Evolutionary conservation across 1,140 invertebrate genomes (phyloP).

Genomic region (Lordiphosa mommai): DNA sequence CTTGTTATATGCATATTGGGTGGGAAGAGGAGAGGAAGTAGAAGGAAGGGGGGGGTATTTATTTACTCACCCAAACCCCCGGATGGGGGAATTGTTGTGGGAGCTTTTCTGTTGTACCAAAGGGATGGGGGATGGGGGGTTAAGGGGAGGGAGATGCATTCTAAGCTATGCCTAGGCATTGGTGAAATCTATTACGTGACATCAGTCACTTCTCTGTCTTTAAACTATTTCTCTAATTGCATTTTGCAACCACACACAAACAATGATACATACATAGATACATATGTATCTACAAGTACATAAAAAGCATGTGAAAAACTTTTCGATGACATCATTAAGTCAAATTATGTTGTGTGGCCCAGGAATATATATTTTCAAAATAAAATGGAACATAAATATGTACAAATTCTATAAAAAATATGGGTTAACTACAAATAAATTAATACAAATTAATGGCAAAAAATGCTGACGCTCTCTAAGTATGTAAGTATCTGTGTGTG

Average conservation of each 20-base stretch:
- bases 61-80: slow-evolving; percentile 56
- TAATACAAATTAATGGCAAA: too few relatives aligned
- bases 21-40: slow-evolving; percentile 10
- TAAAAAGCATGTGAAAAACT: not conserved
- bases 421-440: too few relatives aligned
- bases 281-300: too few relatives aligned
- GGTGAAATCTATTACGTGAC: too few relatives aligned
- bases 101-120: not conserved
- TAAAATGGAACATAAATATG: too few relatives aligned
- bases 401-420: too few relatives aligned
- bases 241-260: not conserved
- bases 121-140: slow-evolving; percentile 9
- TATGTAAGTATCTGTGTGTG: too few relatives aligned
- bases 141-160: slow-evolving; percentile 32
- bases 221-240: too few relatives aligned
- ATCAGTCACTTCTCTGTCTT: too few relatives aligned
- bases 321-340: not conserved
- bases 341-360: too few relatives aligned
- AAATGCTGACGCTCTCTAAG: too few relatives aligned
- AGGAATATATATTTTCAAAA: too few relatives aligned
- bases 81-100: slow-evolving; percentile 33
- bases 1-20: slow-evolving; percentile 51
- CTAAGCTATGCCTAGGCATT: slow-evolving; percentile 30
- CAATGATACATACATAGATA: slow-evolving; percentile 26
- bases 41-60: slow-evolving; percentile 14